Percentiles rank a stretch among this genome's conserved stretches.
Evolutionary conservation across 2,797 vertebrate species (phyloP).

Genomic region (Taeniopygia guttata): DNA sequence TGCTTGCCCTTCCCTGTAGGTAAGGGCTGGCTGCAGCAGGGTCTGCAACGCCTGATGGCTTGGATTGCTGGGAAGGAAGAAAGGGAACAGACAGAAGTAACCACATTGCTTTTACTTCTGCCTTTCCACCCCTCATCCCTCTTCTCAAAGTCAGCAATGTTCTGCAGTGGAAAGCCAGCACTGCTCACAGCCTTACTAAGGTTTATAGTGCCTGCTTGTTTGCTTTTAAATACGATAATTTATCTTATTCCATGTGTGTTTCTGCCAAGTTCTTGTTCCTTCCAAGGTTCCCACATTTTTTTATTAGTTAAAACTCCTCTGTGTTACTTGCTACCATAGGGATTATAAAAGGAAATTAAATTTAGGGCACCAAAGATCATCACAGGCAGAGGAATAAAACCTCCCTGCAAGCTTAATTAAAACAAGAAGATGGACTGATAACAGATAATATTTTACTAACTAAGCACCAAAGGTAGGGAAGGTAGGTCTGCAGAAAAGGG

Average conservation of each 20-base stretch:
- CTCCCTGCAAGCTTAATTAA: conserved; percentile 21
- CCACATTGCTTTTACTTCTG: neutral
- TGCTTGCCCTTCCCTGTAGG: neutral
- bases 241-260: neutral
- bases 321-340: neutral
- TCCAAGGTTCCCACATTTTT: neutral
- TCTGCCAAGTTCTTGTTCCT: neutral
- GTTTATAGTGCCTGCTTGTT: neutral
- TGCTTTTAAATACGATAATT: neutral
- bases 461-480: neutral
- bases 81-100: neutral
- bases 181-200: neutral
- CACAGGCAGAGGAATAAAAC: neutral
- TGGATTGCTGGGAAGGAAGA: neutral
- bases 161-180: neutral
- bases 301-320: neutral
- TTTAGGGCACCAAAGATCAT: neutral
- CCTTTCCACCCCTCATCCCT: neutral
- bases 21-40: neutral
- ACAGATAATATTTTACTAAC: neutral
- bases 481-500: neutral
- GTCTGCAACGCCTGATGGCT: neutral
- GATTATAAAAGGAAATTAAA: conserved; percentile 23
- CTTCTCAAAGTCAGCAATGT: neutral
- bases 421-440: neutral